Evolutionary conservation across 2,888 invertebrate species (phyloP).

Genomic region (Andrena bicolor): DNA sequence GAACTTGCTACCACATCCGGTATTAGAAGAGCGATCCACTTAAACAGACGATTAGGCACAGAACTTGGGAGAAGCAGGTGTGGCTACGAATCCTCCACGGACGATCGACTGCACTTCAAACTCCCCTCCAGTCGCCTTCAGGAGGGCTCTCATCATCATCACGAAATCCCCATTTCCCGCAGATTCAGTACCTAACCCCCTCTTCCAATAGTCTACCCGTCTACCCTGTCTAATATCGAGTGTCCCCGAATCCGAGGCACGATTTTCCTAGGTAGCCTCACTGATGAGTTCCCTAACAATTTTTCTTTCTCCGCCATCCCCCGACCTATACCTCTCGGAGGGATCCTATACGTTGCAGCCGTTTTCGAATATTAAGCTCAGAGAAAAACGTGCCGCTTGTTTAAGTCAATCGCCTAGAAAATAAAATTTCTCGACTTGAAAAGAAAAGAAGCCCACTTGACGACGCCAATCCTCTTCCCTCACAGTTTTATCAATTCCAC

Average conservation of each 20-base stretch:
- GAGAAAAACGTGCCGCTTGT: too few species aligned
- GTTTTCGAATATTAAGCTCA: too few species aligned
- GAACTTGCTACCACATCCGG: slow-evolving; percentile 4
- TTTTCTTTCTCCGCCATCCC: not conserved
- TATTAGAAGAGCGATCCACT: slow-evolving; percentile 28
- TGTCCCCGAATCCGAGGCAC: not conserved
- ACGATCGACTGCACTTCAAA: slow-evolving; percentile 30
- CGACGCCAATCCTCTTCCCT: too few species aligned
- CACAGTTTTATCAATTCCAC: too few species aligned
- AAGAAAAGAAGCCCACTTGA: too few species aligned
- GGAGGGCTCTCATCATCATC: slow-evolving; percentile 30
- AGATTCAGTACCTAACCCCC: slow-evolving; percentile 9
- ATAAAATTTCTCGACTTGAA: too few species aligned
- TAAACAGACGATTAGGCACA: slow-evolving; percentile 25
- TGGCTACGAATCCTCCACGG: slow-evolving; percentile 28
- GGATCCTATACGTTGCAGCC: not conserved
- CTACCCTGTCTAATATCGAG: slow-evolving; percentile 26
- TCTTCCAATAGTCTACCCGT: slow-evolving; percentile 20
- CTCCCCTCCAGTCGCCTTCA: slow-evolving; percentile 12
- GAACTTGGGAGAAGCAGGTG: slow-evolving; percentile 33
- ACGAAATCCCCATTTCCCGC: slow-evolving; percentile 27
- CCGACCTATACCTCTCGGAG: too few species aligned
- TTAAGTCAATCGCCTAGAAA: too few species aligned
- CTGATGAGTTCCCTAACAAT: not conserved
- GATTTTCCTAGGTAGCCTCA: not conserved